A percentile compares a stretch with the other conserved stretches of the same genome.
phyloP scores from a whole-genome alignment of 1,140 invertebrate species.

The Drosophila athabasca region DNA sequence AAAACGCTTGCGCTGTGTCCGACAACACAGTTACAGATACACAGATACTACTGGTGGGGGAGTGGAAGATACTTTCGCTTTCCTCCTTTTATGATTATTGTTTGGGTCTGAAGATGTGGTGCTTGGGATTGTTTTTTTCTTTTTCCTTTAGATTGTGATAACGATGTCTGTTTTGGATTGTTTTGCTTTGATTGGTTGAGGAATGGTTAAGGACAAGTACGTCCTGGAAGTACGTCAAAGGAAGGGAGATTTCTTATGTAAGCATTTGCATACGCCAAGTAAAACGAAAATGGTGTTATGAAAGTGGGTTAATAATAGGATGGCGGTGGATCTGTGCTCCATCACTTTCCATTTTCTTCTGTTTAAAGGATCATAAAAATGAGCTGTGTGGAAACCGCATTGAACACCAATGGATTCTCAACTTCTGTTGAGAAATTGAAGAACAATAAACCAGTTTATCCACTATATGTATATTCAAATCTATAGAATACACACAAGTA shows the following conservation, averaged over 20 bases:
- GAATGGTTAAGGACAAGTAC: not conserved
- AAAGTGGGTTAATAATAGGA: no score
- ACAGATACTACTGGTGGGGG: constrained; percentile 27
- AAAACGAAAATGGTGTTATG: no score
- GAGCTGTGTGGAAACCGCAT: no score
- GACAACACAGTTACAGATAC: constrained; percentile 38
- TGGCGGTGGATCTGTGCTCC: no score
- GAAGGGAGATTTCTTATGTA: no score
- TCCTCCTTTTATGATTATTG: constrained; percentile 41
- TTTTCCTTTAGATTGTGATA: constrained; percentile 24
- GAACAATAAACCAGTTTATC: no score
- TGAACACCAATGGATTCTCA: not conserved
- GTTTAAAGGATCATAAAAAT: not conserved
- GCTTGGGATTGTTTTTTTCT: constrained; percentile 13
- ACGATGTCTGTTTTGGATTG: constrained; percentile 24
- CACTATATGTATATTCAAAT: no score
- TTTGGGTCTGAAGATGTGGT: constrained; percentile 12
- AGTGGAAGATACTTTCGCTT: constrained; percentile 58
- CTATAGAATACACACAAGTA: no score
- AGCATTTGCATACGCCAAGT: no score
- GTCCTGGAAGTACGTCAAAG: not conserved
- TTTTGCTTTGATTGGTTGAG: constrained; percentile 49
- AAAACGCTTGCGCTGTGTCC: constrained; percentile 58
- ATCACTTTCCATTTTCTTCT: not conserved
- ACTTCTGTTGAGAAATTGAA: no score